Base-by-base conservation (phyloP, 2,113 vertebrate species). In the Daubentonia madagascariensis region DNA sequence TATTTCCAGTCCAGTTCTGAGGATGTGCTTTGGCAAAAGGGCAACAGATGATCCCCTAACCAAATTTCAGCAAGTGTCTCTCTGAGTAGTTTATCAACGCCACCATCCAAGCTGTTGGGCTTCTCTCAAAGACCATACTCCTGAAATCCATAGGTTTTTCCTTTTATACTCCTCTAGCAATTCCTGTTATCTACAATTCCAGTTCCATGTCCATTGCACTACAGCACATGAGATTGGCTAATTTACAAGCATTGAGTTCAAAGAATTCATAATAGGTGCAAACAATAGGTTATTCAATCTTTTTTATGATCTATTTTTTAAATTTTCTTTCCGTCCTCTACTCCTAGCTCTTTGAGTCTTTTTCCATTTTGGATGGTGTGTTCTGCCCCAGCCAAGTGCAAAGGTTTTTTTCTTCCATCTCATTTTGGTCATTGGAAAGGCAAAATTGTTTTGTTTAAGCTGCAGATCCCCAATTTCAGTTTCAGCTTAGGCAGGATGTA, bases 121-220 rank as follows among this genome's bases (percentile, higher is more conserved):
- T 81, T 80, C 40, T 87, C 28, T 17, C 59, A 22, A 91, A 73
- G 28, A 23, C 2, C 6, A 9, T 43, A 22, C 37, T 87, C 65
- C 17, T 9, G 23, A 80, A 59, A 35, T 22, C 25, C 48, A 54
- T 0, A 59, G 35, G 7, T 6, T 57, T n/a, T 72, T 18, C 1
- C 16, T 2, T 8, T 72, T 52, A 22, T 1, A 8, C 3, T 40
- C 16, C 11, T 54, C 17, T 32, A 30, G 1, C 22, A 43, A 37
- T 28, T 28, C 8, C 68, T 43, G 5, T 35, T 16, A 35, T 22
- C n/a, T 7, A 8, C 8, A 16, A 63, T 50, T 18, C 72, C 6
- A 3, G 12, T 1, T 4, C 14, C 48, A 9, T 22, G 32, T 75
- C 8, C 16, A 23, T 28, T 17, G 1, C 2, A 37, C 8, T 7